These are phyloP conservation scores for Enchytraeus crypticus DNA, from an alignment of 2,888 invertebrate species.

Conservation along the genomic window DNA sequence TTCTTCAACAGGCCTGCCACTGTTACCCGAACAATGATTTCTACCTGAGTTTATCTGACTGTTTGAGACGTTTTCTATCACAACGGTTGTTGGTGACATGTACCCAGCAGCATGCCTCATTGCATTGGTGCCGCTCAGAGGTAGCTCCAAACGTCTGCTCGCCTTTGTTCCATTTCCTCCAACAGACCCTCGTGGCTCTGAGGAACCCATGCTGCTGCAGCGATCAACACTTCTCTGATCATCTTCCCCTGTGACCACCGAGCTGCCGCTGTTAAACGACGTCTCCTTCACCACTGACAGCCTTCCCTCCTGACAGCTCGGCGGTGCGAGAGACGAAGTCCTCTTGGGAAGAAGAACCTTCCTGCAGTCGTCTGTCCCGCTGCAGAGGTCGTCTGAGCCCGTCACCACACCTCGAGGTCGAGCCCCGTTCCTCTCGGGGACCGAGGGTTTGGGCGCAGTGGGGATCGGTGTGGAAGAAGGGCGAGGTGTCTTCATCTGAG, in stretches of 20 bases:
- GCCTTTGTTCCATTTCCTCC: not conserved
- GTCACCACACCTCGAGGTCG: not conserved
- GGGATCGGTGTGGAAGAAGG: not conserved
- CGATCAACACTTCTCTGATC: conserved; percentile 30
- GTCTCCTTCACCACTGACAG: conserved; percentile 29
- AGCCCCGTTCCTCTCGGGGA: not conserved
- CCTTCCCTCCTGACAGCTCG: not conserved
- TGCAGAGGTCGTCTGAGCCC: conserved; percentile 12
- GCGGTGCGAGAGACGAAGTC: not conserved
- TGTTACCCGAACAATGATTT: not conserved
- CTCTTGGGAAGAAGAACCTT: conserved; percentile 13
- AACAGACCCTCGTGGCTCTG: not conserved
- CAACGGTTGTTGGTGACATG: not conserved
- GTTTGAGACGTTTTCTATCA: not conserved
- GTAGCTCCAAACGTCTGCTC: not conserved
- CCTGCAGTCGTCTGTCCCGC: conserved; percentile 12
- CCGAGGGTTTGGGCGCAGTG: not conserved
- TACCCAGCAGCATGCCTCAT: not conserved
- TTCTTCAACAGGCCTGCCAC: no score
- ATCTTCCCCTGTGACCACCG: conserved; percentile 30
- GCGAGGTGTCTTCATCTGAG: conserved; percentile 1
- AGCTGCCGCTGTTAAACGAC: conserved; percentile 37
- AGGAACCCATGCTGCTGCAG: not conserved
- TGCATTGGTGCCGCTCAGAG: not conserved
- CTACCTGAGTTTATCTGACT: not conserved